Evolutionary conservation across 2,113 vertebrate species (phyloP).

Genomic region (Hyaena hyaena): DNA sequence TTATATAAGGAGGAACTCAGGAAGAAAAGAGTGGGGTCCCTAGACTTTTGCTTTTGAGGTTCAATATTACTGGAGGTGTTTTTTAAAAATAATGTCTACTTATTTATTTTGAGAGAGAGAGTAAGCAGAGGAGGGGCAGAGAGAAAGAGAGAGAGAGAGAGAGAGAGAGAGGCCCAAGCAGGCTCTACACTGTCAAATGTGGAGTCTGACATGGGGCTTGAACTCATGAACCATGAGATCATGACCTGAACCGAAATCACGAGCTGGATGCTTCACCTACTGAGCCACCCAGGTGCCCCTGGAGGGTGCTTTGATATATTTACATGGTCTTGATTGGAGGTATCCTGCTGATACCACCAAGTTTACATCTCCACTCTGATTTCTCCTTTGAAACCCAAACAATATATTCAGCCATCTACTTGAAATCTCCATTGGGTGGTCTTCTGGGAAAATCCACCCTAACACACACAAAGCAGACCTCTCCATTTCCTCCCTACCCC

Average conservation of each 20-base stretch:
- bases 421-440: background rate
- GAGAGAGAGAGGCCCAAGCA: too few relatives aligned
- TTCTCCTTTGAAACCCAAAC: background rate
- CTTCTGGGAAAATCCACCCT: background rate
- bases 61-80: background rate
- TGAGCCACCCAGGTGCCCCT: too few relatives aligned
- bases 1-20: background rate
- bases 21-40: background rate
- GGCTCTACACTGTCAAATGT: too few relatives aligned
- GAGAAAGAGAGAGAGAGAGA: too few relatives aligned
- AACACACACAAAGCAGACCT: background rate
- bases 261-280: too few relatives aligned
- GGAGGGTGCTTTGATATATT: background rate
- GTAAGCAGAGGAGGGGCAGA: too few relatives aligned
- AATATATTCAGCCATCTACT: background rate
- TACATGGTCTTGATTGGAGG: background rate
- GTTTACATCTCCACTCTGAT: background rate
- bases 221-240: too few relatives aligned
- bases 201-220: too few relatives aligned
- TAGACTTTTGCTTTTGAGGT: background rate
- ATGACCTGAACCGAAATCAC: too few relatives aligned
- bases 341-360: background rate
- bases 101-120: too few relatives aligned
- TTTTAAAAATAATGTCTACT: too few relatives aligned
- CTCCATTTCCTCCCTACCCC: background rate